Evolutionary conservation across 2,113 vertebrate genomes (phyloP), one percentile per base, ranked within the genome.

Genomic region (Esox niger): DNA sequence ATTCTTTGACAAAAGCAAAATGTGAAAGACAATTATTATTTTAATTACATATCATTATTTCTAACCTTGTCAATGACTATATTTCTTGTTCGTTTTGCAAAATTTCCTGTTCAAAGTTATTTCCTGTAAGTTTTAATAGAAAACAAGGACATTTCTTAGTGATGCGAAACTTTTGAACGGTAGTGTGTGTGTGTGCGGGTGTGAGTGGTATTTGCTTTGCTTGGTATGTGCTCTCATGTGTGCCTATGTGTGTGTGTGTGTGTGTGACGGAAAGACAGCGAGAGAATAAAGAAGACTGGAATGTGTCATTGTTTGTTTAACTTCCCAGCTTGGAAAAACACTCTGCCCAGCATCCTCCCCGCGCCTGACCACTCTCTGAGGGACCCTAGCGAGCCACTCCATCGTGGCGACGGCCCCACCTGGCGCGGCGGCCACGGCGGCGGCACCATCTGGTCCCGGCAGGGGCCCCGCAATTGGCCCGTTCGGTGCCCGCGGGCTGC

Each of bases 381-480:
- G 59, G 59, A n/a, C n/a, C 9, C 9, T n/a, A 5, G 8, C 30
- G 20, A 32, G 62, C 77, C 33, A 81, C 76, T 75, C 79, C 55
- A 66, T 67, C 78, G 84, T 57, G 71, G 73, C 69, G 58, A 80
- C 78, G 70, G 79, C 78, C 82, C 88, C 88, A 88, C 84, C 88
- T 91, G 86, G 86, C 86, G 86, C 80, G 76, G 47, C 47, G n/a
- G n/a, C n/a, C 6, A 21, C 5, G 79, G 75, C 56, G 79, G 54
- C 67, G 77, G 75, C 82, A 88, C 90, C 90, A 92, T 91, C 91
- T 92, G 91, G 76, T 83, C 79, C 74, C 71, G 80, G 79, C 81
- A 83, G 64, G 60, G 78, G 82, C 84, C 80, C 71, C 82, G 66
- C 80, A 84, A 85, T 81, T 73, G 83, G 86, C 80, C 74, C 32